Evolutionary conservation across 1,140 invertebrate genomes (phyloP).

Genomic region (Caenorhabditis remanei): DNA sequence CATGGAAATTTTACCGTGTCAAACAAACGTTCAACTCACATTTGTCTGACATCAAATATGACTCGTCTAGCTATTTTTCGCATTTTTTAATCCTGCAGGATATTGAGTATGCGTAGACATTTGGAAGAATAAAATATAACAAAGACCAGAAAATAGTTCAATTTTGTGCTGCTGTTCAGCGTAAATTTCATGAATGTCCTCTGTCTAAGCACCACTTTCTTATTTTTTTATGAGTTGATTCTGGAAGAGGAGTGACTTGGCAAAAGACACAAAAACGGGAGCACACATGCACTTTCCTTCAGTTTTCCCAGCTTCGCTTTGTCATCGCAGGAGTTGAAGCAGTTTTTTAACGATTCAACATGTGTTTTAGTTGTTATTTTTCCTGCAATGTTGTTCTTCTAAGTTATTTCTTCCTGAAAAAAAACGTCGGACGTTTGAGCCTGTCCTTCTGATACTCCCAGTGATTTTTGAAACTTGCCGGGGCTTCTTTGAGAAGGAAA

Average conservation of each 20-base stretch:
- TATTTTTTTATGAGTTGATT: constrained; percentile 50
- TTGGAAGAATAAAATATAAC: not conserved
- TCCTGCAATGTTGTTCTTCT: constrained; percentile 12
- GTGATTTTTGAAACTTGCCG: constrained; percentile 30
- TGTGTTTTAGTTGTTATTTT: constrained; percentile 34
- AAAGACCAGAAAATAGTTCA: not conserved
- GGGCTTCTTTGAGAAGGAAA: not conserved
- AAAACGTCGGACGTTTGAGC: no score
- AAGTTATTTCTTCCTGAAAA: not conserved
- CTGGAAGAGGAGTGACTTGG: constrained; percentile 38
- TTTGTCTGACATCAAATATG: not conserved
- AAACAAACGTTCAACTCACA: not conserved
- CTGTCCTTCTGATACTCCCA: not conserved
- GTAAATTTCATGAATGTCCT: not conserved
- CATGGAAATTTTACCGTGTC: not conserved
- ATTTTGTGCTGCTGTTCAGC: not conserved
- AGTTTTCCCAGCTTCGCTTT: constrained; percentile 35
- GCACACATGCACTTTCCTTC: constrained; percentile 48
- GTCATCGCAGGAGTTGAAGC: constrained; percentile 4
- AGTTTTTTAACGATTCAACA: constrained; percentile 45
- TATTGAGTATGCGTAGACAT: constrained; percentile 14
- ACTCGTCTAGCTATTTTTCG: not conserved
- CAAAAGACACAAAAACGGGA: constrained; percentile 10
- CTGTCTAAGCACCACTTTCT: constrained; percentile 41
- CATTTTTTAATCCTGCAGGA: constrained; percentile 23